A percentile compares a stretch with the other conserved stretches of the same genome.
These are phyloP conservation scores for Lanistes nyassanus DNA, from an alignment of 1,140 invertebrate species.

Conservation along the genomic window DNA sequence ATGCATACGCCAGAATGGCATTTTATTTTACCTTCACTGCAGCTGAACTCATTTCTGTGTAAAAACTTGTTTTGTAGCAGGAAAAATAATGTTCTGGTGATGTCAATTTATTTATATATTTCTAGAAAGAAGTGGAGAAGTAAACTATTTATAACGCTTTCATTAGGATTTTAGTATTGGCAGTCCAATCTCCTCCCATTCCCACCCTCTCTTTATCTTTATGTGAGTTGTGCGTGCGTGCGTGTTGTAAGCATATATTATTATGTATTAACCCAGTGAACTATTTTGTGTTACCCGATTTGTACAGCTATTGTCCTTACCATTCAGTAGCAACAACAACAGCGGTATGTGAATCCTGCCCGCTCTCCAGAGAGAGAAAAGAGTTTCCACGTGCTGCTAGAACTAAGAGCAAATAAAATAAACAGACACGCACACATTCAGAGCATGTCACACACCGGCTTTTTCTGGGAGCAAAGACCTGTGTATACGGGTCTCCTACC, in stretches of 20 bases:
- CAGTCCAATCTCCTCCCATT: neutral
- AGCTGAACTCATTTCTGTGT: neutral
- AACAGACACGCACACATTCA: too few species aligned
- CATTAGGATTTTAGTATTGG: neutral
- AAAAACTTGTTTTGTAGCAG: neutral
- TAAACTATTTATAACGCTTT: neutral
- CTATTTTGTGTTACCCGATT: too few species aligned
- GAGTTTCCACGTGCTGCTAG: too few species aligned
- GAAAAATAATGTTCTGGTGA: neutral
- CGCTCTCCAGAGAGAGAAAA: too few species aligned
- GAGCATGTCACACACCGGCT: too few species aligned
- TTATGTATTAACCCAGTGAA: neutral
- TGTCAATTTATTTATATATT: neutral
- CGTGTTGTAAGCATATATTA: neutral
- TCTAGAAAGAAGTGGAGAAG: neutral
- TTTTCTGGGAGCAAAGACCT: too few species aligned
- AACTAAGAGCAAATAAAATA: too few species aligned
- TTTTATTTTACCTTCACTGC: neutral
- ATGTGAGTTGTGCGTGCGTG: neutral
- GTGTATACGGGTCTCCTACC: too few species aligned
- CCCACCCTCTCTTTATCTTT: neutral
- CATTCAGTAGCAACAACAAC: too few species aligned
- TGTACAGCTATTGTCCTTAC: too few species aligned
- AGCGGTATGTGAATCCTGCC: too few species aligned
- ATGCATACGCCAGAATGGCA: too few species aligned